Percentiles rank a stretch among this genome's conserved stretches.
phyloP scores from a whole-genome alignment of 2,888 invertebrate genomes.

The Dione vanillae region DNA sequence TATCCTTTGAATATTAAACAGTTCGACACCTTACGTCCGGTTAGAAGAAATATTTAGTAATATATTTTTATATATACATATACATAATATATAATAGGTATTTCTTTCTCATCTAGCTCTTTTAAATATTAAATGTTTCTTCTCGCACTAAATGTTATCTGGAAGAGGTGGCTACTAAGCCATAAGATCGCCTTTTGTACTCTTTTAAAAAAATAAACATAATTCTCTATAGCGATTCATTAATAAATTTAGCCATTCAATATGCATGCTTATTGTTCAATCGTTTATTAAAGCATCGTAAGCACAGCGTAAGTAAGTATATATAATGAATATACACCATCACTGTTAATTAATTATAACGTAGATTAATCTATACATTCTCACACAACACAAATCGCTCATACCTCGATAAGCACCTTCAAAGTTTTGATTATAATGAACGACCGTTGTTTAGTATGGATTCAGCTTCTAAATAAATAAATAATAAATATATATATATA shows the following conservation, averaged over 20 bases:
- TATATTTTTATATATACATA: not conserved
- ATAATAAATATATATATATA: not conserved
- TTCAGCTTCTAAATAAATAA: not conserved
- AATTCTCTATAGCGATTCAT: no score
- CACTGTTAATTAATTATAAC: not conserved
- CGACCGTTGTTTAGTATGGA: slow-evolving; percentile 1
- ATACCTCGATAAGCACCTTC: slow-evolving; percentile 3
- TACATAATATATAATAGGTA: not conserved
- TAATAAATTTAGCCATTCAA: no score
- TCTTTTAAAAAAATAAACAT: no score
- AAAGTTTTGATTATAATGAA: slow-evolving; percentile 14
- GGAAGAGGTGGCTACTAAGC: no score
- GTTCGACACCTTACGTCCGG: slow-evolving; percentile 17
- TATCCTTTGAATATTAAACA: slow-evolving; percentile 21
- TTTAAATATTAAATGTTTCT: no score
- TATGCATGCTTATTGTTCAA: no score
- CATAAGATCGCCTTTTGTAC: no score
- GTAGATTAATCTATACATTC: not conserved
- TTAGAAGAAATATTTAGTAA: not conserved
- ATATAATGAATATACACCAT: no score
- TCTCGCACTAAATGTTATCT: no score
- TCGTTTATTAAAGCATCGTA: no score
- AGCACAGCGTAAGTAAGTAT: no score
- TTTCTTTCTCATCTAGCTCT: no score
- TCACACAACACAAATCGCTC: slow-evolving; percentile 7